Conservation (phyloP, 2,797 vertebrate genomes). For the Phoeniculus purpureus region DNA sequence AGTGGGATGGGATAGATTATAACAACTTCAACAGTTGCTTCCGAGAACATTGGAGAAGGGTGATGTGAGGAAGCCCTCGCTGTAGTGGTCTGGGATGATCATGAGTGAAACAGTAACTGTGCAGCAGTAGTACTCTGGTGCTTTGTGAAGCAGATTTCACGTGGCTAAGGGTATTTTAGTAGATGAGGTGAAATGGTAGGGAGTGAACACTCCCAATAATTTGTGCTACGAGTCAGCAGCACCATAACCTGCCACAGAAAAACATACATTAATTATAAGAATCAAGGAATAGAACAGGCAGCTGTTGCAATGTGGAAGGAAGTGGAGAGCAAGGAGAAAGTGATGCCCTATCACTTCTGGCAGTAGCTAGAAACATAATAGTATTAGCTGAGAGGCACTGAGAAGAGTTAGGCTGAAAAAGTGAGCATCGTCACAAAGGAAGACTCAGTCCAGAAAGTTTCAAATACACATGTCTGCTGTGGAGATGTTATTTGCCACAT, state of each 20-base stretch:
- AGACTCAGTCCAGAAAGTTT: not conserved
- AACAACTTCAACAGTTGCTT: not conserved
- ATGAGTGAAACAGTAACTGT: not conserved
- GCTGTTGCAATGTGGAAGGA: not conserved
- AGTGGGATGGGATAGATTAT: not conserved
- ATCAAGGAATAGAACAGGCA: not conserved
- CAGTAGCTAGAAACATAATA: not conserved
- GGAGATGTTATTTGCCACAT: not conserved
- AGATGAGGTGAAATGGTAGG: not conserved
- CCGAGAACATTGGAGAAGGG: not conserved
- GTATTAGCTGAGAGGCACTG: not conserved
- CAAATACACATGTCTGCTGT: not conserved
- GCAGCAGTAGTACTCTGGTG: not conserved
- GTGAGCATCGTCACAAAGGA: not conserved
- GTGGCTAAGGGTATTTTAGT: not conserved
- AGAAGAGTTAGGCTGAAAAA: not conserved
- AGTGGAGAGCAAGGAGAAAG: not conserved
- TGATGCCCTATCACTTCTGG: fast-evolving
- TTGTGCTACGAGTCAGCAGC: not conserved
- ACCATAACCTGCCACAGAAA: not conserved
- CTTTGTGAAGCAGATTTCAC: not conserved
- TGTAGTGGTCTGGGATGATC: not conserved
- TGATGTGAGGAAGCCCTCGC: not conserved
- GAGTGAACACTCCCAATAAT: not conserved
- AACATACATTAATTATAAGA: not conserved